Evolutionary conservation across 1,140 invertebrate genomes (phyloP).

Genomic region (Trachymyrmex septentrionalis): DNA sequence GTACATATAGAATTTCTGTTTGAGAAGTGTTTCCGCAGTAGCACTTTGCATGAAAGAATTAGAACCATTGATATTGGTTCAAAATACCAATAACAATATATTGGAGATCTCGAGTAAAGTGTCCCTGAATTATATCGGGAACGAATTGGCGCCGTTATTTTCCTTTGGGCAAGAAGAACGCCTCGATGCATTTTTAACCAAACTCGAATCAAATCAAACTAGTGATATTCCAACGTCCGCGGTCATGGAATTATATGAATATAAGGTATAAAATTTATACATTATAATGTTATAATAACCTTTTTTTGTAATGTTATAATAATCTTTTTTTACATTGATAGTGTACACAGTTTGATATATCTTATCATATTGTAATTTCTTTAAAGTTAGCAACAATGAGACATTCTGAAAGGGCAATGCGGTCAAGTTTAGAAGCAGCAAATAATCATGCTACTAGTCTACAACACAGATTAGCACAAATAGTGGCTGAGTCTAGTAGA

Average conservation of each 20-base stretch:
- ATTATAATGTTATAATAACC: too few relatives aligned
- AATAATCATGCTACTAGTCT: conserved; percentile 85
- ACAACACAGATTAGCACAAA: conserved; percentile 86
- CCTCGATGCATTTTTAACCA: conserved; percentile 86
- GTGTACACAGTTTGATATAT: not conserved
- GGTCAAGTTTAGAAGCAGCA: conserved; percentile 87
- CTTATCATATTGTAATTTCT: conserved; percentile 6
- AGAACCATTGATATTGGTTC: conserved; percentile 84
- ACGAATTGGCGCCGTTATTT: conserved; percentile 78
- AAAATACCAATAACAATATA: conserved; percentile 72
- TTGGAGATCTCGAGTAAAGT: conserved; percentile 60
- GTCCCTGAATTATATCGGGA: conserved; percentile 33
- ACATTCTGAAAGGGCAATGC: conserved; percentile 86
- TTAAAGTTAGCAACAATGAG: conserved; percentile 85
- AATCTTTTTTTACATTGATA: conserved; percentile 17
- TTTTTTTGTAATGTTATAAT: too few relatives aligned
- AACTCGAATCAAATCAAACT: conserved; percentile 85
- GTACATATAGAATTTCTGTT: conserved; percentile 50
- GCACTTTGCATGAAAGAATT: conserved; percentile 85
- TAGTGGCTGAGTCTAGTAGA: conserved; percentile 85
- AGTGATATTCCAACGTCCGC: conserved; percentile 88
- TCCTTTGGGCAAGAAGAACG: conserved; percentile 86
- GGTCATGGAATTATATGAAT: conserved; percentile 91
- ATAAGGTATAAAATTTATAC: conserved; percentile 85
- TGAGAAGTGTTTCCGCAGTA: conserved; percentile 81